Evolutionary conservation across 2,113 vertebrate species (phyloP), one percentile per base, ranked within the genome.

Genomic region (Xenopus laevis): DNA sequence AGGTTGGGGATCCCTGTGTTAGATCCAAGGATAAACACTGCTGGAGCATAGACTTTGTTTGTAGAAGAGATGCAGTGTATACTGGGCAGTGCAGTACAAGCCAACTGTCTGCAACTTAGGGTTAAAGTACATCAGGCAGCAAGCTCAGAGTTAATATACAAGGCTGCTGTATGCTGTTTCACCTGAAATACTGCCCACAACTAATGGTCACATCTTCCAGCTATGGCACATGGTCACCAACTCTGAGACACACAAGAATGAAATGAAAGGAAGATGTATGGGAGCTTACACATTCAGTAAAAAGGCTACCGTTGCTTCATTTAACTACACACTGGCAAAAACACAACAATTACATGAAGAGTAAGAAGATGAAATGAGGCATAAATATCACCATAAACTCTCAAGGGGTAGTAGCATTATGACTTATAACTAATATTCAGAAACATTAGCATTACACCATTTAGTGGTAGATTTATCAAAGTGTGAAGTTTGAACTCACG

Each of bases 161-260:
- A 80, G 47, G 81, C 85, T 74, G 71, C 81, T 81, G 79, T 72
- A 80, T 1, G 15, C 15, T 4, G 60, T 66, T 79, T 95, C 93
- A 95, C 93, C 93, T 95, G 91, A 91, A 88, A 80, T 95, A 94
- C 78, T 84, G 87, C 91, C 91, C 90, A 79, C 76, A 81, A 77
- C 82, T 88, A 82, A 84, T 84, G 23, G 78, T 88, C 82, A 81
- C 83, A 83, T 94, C 90, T 83, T 93, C 90, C 87, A 87, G 85
- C 53, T 87, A 89, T 71, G 84, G 82, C 79, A 85, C 77, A 77
- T 55, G 83, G 79, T 91, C 89, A 77, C 89, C 91, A 84, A 93
- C 93, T 92, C 92, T 94, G 87, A 83, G 74, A 89, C 78, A 84
- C 78, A 94, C 83, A 91, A 89, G 87, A 94, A 90, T 82, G 87